Evolutionary conservation across 2,113 vertebrate genomes (phyloP).

Genomic region (Xiphophorus maculatus): DNA sequence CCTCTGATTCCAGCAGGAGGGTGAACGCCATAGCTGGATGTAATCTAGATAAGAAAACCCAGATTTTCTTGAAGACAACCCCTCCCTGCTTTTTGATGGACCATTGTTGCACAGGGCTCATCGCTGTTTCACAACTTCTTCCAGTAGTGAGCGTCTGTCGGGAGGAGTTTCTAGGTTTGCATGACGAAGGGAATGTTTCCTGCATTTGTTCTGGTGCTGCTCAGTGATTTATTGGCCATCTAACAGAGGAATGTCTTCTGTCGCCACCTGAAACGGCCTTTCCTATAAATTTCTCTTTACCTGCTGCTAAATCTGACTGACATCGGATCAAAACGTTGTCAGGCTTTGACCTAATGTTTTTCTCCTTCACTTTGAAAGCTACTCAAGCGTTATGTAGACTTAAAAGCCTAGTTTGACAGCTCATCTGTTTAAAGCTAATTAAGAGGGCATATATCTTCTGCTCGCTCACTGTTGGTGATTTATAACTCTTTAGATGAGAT

Average conservation of each 20-base stretch:
- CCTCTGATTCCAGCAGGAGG: conserved; percentile 30
- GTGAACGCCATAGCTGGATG: conserved; percentile 48
- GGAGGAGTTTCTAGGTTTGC: conserved; percentile 26
- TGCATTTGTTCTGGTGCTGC: conserved; percentile 45
- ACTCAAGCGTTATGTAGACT: neutral
- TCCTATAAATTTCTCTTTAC: conserved; percentile 47
- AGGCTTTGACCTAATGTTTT: neutral
- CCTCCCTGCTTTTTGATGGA: conserved; percentile 52
- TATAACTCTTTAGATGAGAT: conserved; percentile 6
- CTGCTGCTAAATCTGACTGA: conserved; percentile 22
- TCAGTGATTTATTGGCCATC: conserved; percentile 50
- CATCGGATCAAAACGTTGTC: conserved; percentile 45
- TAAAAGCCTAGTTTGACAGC: neutral
- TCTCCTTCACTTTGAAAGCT: neutral
- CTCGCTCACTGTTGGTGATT: neutral
- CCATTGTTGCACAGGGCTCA: conserved; percentile 67
- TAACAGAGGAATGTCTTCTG: conserved; percentile 54
- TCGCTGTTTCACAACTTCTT: conserved; percentile 52
- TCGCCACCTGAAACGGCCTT: conserved; percentile 54
- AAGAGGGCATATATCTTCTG: neutral
- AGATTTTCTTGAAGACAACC: conserved; percentile 60
- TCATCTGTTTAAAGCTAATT: neutral
- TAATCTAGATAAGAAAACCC: conserved; percentile 70
- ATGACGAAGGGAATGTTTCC: conserved; percentile 46
- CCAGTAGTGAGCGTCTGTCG: conserved; percentile 7